phyloP scores from a whole-genome alignment of 2,888 invertebrate genomes.

The Aproaerema taeniolella region DNA sequence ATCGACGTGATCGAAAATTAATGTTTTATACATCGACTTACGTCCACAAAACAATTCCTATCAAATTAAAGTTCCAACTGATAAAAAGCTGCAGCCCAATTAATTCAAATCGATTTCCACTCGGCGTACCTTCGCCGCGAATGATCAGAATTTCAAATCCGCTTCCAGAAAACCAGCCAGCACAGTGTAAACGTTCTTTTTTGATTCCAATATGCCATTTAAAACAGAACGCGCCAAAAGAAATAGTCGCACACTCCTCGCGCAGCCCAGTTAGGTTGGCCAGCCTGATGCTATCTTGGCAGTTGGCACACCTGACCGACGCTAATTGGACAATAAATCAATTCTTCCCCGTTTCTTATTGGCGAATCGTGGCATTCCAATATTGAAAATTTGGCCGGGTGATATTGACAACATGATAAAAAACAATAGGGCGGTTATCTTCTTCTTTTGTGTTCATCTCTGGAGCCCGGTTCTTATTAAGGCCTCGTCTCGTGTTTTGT shows the following conservation, averaged over 20 bases:
- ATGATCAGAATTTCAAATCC: constrained; percentile 74
- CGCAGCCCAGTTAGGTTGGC: constrained; percentile 70
- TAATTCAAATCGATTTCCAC: constrained; percentile 75
- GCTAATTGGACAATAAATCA: constrained; percentile 79
- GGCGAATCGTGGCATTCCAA: constrained; percentile 77
- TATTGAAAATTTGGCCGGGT: constrained; percentile 77
- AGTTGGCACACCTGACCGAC: constrained; percentile 78
- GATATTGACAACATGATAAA: constrained; percentile 78
- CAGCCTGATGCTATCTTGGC: constrained; percentile 75
- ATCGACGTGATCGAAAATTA: background rate
- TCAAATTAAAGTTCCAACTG: constrained; percentile 63
- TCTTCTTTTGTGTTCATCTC: constrained; percentile 76
- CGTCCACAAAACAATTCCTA: constrained; percentile 36
- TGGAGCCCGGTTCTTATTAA: constrained; percentile 71
- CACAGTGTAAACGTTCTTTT: constrained; percentile 73
- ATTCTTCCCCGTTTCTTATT: constrained; percentile 77
- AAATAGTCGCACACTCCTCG: constrained; percentile 62
- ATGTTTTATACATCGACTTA: constrained; percentile 12
- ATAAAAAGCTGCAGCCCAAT: constrained; percentile 57
- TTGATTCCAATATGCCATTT: constrained; percentile 74
- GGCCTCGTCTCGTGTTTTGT: constrained; percentile 65
- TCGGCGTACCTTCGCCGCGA: constrained; percentile 55
- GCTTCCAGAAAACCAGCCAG: constrained; percentile 59
- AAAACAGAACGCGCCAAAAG: constrained; percentile 68
- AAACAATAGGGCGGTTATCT: constrained; percentile 73